Base-by-base conservation (phyloP, 2,888 invertebrate species). In the Pandemis cinnamomeana region DNA sequence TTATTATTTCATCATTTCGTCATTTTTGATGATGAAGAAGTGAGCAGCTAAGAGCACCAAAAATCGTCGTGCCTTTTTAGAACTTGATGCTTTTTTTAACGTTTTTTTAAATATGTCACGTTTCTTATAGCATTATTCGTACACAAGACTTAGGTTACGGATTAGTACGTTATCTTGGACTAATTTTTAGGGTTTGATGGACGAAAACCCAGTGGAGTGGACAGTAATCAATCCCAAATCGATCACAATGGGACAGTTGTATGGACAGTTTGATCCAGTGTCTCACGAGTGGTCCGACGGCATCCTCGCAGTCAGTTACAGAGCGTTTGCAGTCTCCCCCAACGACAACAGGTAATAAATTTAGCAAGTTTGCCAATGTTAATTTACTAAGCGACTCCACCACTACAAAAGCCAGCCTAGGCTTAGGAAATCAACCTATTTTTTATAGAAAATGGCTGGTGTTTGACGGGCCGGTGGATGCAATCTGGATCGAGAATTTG, bases 211-310 rank as follows among this genome's bases (percentile, higher is more conserved):
- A 77, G 97, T 97, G 0, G 96, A 97, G 79, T 97, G 95, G 84
- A 97, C 95, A 0, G 95, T 98, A 1, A 98, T 98, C 79, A 99
- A 99, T 91, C 99, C 99, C 0, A 99, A 99, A 90, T 96, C 99
- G 0, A 97, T 99, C 73, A 98, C 99, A 0, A 97, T 99, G 97
- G 98, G 98, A 0, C 98, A 99, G 87, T 93, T 99, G 48, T 99
- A 99, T 84, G 99, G 99, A 0, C 97, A 98, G 87, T 99, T 99
- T 85, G 99, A 99, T 91, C 96, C 97, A 0, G 96, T 97, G 0
- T 98, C 99, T 0, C 99, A 98, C 88, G 99, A 99, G 94, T 98
- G 98, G 98, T 97, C 96, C 4, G 98, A 98, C 86, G 98, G 98
- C 0, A 96, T 99, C 55, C 90, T 98, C 58, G 98, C 98, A 0